A percentile compares a stretch with the other conserved stretches of the same genome.
phyloP scores from a whole-genome alignment of 2,888 invertebrate genomes.

The Euspilapteryx auroguttella region DNA sequence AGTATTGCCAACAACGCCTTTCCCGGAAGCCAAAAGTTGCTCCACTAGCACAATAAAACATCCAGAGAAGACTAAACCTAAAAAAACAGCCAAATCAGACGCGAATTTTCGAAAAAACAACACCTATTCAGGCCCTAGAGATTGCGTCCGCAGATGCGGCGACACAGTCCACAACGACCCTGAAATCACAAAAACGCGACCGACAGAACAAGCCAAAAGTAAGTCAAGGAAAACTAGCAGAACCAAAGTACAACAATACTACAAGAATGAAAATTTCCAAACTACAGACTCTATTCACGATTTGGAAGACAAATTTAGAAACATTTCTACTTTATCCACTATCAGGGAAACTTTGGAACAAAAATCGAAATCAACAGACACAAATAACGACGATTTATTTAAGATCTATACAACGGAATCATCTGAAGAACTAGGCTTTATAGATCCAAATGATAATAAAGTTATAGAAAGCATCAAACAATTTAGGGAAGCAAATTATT shows the following conservation, averaged over 20 bases:
- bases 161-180: no score
- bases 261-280: slow-evolving; percentile 34
- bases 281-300: slow-evolving; percentile 22
- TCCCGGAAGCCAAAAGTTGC: slow-evolving; percentile 18
- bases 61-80: slow-evolving; percentile 12
- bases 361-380: no score
- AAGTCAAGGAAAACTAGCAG: no score
- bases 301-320: slow-evolving; percentile 13
- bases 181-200: no score
- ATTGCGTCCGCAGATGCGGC: slow-evolving; percentile 22
- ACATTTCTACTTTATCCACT: slow-evolving; percentile 19
- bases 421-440: slow-evolving; percentile 16
- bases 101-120: slow-evolving; percentile 13
- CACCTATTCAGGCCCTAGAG: slow-evolving; percentile 6
- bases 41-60: slow-evolving; percentile 18
- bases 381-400: no score
- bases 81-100: slow-evolving; percentile 33
- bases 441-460: slow-evolving; percentile 16
- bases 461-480: slow-evolving; percentile 27
- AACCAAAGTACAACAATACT: no score
- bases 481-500: slow-evolving; percentile 61
- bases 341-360: slow-evolving; percentile 33
- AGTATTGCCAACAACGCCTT: slow-evolving; percentile 10
- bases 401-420: slow-evolving; percentile 15
- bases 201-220: no score